Percentiles rank a stretch among this genome's conserved stretches.
phyloP scores from a whole-genome alignment of 2,888 invertebrate genomes.

The Tipula confusa region DNA sequence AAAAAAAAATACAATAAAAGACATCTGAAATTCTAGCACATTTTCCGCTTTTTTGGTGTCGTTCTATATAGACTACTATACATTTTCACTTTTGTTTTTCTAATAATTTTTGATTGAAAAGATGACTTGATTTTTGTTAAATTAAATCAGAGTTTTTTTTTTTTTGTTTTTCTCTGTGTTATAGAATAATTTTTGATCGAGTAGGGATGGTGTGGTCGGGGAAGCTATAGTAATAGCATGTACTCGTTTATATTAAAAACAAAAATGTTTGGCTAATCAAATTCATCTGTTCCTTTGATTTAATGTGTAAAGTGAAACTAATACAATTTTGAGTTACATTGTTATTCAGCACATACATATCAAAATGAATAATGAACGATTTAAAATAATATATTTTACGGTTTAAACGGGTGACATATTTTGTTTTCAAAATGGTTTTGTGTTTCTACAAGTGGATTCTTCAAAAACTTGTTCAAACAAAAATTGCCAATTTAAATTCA shows the following conservation, averaged over 20 bases:
- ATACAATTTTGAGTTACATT: neutral
- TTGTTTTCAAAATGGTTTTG: neutral
- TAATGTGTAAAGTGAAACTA: slow-evolving; percentile 12
- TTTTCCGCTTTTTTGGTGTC: neutral
- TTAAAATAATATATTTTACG: neutral
- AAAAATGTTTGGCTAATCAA: neutral
- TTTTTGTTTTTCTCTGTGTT: neutral
- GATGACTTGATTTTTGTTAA: slow-evolving; percentile 20
- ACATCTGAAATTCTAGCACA: slow-evolving; percentile 20
- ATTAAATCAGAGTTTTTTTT: neutral
- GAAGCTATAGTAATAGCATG: neutral
- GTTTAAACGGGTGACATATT: neutral
- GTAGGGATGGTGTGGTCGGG: neutral
- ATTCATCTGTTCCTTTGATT: neutral
- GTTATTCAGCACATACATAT: neutral
- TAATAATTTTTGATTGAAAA: neutral
- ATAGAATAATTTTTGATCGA: neutral
- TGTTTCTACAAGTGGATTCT: too few relatives aligned
- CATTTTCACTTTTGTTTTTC: neutral
- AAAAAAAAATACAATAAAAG: neutral
- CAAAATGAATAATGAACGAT: neutral
- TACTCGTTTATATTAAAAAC: neutral
- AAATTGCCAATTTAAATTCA: too few relatives aligned
- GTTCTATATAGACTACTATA: neutral
- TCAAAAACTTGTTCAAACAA: too few relatives aligned